Conservation (phyloP, 2,113 vertebrate genomes). For the Probosciger aterrimus region DNA sequence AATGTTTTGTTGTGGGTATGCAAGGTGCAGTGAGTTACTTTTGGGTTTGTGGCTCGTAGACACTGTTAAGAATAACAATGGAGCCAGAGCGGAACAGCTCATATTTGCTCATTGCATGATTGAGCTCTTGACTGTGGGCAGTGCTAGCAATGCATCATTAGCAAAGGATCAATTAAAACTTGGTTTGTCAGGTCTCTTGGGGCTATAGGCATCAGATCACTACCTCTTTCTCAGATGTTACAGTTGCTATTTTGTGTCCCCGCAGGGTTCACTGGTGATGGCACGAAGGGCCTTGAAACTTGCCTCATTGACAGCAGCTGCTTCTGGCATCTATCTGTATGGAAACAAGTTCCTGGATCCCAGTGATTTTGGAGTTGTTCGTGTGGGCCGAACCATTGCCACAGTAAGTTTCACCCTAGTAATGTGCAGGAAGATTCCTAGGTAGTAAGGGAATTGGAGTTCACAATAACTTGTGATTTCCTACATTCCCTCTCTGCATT, state of each 20-base stretch:
- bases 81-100: neutral
- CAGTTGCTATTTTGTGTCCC: constrained; percentile 35
- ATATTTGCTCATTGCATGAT: fast-evolving
- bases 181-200: neutral
- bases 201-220: neutral
- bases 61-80: neutral
- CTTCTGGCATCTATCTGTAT: constrained; percentile 85
- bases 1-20: neutral
- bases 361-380: constrained; percentile 87
- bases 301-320: constrained; percentile 79
- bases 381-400: constrained; percentile 87
- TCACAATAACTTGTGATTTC: neutral
- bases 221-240: neutral
- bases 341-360: constrained; percentile 79
- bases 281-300: constrained; percentile 81
- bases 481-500: neutral
- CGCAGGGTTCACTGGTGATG: constrained; percentile 78
- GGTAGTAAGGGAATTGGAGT: neutral
- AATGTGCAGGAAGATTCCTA: neutral
- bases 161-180: neutral
- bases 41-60: neutral
- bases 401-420: constrained; percentile 78
- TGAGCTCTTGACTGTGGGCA: neutral
- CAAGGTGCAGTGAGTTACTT: neutral
- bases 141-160: neutral